A percentile compares a stretch with the other conserved stretches of the same genome.
These are phyloP conservation scores for Lagodon rhomboides DNA, from an alignment of 2,797 vertebrate species.

Conservation along the genomic window DNA sequence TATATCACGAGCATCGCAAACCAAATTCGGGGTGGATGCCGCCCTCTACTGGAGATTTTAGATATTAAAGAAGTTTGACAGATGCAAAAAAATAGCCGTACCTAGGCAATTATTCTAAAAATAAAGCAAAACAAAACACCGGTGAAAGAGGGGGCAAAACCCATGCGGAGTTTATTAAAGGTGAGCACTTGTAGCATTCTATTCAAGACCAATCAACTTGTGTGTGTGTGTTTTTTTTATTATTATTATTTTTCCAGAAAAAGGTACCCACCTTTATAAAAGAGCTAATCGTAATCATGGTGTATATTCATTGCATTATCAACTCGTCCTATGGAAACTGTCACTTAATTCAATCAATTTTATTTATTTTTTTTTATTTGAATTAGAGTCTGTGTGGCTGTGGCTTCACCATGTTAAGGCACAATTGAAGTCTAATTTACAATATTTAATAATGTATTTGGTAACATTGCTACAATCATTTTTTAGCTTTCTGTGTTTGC, in stretches of 20 bases:
- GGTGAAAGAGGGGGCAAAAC: too few relatives aligned
- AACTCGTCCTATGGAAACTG: too few relatives aligned
- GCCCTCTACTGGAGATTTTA: conserved; percentile 30
- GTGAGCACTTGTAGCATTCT: not conserved
- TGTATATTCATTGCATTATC: too few relatives aligned
- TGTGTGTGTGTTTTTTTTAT: not conserved
- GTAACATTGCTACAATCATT: too few relatives aligned
- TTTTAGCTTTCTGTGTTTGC: too few relatives aligned
- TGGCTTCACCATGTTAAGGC: not conserved
- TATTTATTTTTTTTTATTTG: not conserved
- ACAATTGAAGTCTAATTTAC: not conserved
- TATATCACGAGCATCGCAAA: not conserved
- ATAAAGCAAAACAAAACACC: not conserved
- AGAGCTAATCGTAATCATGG: not conserved
- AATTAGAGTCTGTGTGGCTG: not conserved
- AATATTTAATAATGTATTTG: not conserved
- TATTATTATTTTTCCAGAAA: too few relatives aligned
- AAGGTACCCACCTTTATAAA: not conserved
- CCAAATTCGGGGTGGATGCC: accelerated
- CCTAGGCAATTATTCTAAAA: not conserved
- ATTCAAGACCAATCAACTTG: not conserved
- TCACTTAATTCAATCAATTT: too few relatives aligned
- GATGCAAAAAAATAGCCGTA: too few relatives aligned
- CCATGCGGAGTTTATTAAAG: not conserved
- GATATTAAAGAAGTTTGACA: not conserved